phyloP scores from a whole-genome alignment of 2,797 vertebrate genomes.

The Mormyrops boulengeri region DNA sequence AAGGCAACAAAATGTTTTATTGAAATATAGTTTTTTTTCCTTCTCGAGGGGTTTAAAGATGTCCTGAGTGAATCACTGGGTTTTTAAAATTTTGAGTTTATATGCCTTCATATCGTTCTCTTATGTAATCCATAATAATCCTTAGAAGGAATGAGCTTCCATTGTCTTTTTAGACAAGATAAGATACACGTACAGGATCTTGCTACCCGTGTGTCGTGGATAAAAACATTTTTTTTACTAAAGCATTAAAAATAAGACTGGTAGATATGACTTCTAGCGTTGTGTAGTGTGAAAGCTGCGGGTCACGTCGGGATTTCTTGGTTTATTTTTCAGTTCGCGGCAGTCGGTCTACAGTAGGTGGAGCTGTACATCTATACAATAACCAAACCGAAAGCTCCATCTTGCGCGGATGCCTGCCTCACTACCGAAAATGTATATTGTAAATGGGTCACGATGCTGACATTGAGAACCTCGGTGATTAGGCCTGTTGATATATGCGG shows the following conservation, averaged over 20 bases:
- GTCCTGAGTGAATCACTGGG: background rate
- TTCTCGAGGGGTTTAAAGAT: background rate
- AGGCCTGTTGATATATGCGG: background rate
- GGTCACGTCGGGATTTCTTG: background rate
- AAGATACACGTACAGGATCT: background rate
- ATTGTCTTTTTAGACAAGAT: background rate
- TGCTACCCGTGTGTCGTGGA: background rate
- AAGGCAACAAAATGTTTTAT: background rate
- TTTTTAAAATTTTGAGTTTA: background rate
- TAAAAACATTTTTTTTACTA: background rate
- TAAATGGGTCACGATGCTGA: background rate
- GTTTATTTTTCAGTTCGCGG: background rate
- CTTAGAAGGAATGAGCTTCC: background rate
- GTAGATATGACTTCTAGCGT: background rate
- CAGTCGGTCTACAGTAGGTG: constrained; percentile 3
- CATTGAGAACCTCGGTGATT: background rate
- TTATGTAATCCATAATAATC: background rate
- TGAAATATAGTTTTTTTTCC: background rate
- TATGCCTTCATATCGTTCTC: background rate
- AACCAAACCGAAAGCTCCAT: background rate
- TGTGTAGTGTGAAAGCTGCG: background rate
- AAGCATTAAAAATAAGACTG: background rate
- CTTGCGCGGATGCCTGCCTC: background rate
- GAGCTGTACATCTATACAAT: background rate
- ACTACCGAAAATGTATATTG: background rate